Conservation (phyloP, 2,797 vertebrate species). For the Galaxias olidus region DNA sequence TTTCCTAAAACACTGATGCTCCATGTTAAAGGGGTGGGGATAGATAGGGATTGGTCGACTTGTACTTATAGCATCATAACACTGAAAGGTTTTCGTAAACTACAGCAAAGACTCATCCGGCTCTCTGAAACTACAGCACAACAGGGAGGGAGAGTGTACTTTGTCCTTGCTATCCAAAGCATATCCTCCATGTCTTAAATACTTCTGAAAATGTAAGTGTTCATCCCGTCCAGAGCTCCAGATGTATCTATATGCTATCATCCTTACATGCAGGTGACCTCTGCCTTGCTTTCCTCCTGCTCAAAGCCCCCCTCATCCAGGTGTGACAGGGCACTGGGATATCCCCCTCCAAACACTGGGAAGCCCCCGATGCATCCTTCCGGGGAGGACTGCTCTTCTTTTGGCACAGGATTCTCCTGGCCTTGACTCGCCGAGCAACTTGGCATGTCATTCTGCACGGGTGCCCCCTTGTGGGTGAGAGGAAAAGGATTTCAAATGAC, state of each 20-base stretch:
- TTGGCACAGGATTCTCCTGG: conserved; percentile 30
- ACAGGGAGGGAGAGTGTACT: not conserved
- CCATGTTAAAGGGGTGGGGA: conserved; percentile 25
- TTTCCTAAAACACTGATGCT: conserved; percentile 34
- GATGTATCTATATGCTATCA: not conserved
- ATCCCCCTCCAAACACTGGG: conserved; percentile 79
- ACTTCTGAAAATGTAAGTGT: conserved; percentile 2
- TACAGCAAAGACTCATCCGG: conserved; percentile 5
- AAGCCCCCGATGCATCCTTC: conserved; percentile 75
- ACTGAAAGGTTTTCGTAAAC: not conserved
- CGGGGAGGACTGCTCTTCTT: conserved; percentile 51
- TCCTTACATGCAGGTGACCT: conserved; percentile 95
- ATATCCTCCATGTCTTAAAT: no score
- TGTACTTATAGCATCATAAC: not conserved
- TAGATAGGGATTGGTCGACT: not conserved
- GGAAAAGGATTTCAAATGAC: not conserved
- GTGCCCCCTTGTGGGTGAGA: conserved; percentile 39
- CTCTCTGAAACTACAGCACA: not conserved
- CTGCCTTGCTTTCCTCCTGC: conserved; percentile 90
- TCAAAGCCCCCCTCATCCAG: conserved; percentile 90
- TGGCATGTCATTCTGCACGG: conserved; percentile 48
- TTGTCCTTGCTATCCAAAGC: not conserved
- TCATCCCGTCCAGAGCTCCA: not conserved
- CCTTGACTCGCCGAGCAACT: conserved; percentile 59
- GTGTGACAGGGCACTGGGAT: conserved; percentile 79